Evolutionary conservation across 1,140 invertebrate genomes (phyloP), one percentile per base, ranked within the genome.

Genomic region (Scaptomyza montana): DNA sequence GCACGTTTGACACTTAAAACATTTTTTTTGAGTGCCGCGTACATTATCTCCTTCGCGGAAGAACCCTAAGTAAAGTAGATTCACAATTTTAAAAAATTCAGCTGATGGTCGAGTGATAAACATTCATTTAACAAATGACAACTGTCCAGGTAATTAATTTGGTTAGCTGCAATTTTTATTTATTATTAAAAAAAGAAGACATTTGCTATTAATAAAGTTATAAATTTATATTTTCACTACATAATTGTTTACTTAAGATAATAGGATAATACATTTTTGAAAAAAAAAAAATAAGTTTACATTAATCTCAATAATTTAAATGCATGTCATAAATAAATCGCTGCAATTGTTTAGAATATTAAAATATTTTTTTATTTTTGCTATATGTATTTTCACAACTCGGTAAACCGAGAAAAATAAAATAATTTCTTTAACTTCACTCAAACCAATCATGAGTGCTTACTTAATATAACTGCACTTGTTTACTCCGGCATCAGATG

Each of bases 271-370:
- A 61, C 46, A 64, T 63, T 63, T 55, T 30, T n/a, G 25, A 16
- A 46, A 55, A 12, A 64, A 30, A 25, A 10, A 59, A 50, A 59
- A 56, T 10, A 19, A 56, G 39, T 43, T 50, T 43, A 59, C 36
- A 67, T 43, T 33, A 43, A 49, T 41, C 16, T 16, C 12, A 73
- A 61, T 73, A 73, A 68, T 73, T 73, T 73, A 61, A 61, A 60
- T 68, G 64, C 64, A 41, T 49, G 9, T 60, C 36, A 59, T 53
- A 55, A 67, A 55, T 53, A 72, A 62, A 74, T 63, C 28, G 46
- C 51, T 47, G 65, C 41, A 19, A 47, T 61, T 45, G 43, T 28
- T 8, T 33, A 62, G 13, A 65, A 36, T 45, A 12, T 16, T 13
- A 0, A 13, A 28, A 43, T 25, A 5, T n/a, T 13, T 43, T 25